Conservation (phyloP, 2,113 vertebrate species). For the Macrotis lagotis region DNA sequence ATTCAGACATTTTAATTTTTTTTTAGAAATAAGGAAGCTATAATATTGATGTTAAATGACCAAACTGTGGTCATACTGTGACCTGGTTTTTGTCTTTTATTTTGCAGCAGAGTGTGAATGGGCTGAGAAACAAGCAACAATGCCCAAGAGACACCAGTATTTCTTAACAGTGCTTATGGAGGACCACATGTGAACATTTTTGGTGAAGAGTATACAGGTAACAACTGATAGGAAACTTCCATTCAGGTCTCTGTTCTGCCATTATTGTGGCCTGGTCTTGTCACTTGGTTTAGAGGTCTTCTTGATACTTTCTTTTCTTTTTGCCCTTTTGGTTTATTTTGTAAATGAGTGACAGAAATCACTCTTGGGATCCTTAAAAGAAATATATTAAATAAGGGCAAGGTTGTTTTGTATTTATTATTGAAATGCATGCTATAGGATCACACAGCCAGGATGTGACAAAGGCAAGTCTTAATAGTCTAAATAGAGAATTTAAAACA, state of each 20-base stretch:
- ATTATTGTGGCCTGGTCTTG: background rate
- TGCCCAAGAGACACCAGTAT: background rate
- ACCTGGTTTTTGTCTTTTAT: background rate
- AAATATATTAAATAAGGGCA: conserved; percentile 1
- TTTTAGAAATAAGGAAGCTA: background rate
- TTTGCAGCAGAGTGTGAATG: conserved; percentile 1
- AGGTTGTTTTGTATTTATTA: conserved; percentile 36
- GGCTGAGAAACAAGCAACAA: background rate
- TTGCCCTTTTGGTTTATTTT: conserved; percentile 18
- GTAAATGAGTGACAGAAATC: conserved; percentile 38
- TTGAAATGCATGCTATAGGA: conserved; percentile 43
- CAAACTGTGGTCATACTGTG: background rate
- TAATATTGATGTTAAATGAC: background rate
- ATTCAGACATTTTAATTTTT: background rate
- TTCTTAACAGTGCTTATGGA: background rate
- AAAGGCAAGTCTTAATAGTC: no score
- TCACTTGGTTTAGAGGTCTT: background rate
- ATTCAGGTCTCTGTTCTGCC: background rate
- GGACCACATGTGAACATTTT: background rate
- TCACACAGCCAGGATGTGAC: no score
- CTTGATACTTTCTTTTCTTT: background rate
- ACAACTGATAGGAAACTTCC: background rate
- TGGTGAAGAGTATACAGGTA: background rate
- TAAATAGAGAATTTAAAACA: conserved; percentile 7
- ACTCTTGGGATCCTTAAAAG: background rate